Conservation (phyloP, 2,113 vertebrate genomes). For the Sceloporus undulatus region DNA sequence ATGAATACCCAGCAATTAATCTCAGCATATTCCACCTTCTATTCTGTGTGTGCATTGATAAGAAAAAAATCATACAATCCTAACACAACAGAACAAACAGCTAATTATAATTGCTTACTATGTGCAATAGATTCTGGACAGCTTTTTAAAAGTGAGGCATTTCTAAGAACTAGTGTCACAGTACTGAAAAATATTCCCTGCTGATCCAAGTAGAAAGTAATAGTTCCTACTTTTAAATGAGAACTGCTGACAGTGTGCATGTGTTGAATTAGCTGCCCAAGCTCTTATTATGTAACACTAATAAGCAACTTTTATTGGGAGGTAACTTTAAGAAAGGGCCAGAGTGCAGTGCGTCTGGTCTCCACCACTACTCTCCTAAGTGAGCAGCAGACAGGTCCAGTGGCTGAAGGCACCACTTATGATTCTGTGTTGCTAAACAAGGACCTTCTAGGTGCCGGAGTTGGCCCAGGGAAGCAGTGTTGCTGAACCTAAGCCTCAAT, state of each 20-base stretch:
- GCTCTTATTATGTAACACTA: neutral
- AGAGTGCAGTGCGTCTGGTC: neutral
- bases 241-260: conserved; percentile 44
- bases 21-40: neutral
- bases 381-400: neutral
- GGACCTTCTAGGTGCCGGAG: neutral
- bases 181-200: neutral
- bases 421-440: neutral
- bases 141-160: neutral
- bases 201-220: conserved; percentile 26
- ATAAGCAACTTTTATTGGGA: neutral
- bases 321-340: neutral
- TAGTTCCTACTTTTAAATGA: conserved; percentile 46
- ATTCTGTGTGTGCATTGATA: neutral
- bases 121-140: conserved; percentile 18
- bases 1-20: neutral
- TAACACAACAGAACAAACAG: conserved; percentile 17
- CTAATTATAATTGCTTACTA: conserved; percentile 19
- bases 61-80: neutral
- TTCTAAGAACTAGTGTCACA: conserved; percentile 38
- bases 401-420: neutral
- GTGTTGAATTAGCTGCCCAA: conserved; percentile 53
- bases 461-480: neutral
- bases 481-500: neutral
- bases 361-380: neutral